Conservation (phyloP, 2,888 invertebrate genomes). For the Liopterus haemorrhoidalis region DNA sequence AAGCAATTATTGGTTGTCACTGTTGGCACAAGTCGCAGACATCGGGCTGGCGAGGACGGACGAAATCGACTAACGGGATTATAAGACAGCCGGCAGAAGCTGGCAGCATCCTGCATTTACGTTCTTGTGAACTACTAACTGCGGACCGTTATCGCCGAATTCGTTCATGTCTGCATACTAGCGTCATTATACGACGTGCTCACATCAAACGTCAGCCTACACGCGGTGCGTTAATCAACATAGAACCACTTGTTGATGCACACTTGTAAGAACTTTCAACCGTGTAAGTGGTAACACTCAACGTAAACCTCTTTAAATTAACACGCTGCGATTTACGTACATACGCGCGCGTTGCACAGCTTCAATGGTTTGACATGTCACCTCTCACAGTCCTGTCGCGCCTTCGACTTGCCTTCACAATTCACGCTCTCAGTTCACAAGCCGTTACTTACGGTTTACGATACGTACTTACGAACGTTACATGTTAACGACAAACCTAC, state of each 20-base stretch:
- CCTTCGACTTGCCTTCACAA: background rate
- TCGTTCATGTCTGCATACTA: background rate
- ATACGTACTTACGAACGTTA: too few species aligned
- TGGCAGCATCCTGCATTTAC: background rate
- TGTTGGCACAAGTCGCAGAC: slow-evolving; percentile 28
- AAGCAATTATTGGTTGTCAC: slow-evolving; percentile 38
- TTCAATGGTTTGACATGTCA: too few species aligned
- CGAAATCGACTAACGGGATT: slow-evolving; percentile 6
- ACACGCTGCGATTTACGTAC: too few species aligned
- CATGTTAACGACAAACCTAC: too few species aligned
- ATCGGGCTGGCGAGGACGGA: background rate
- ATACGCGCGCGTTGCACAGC: too few species aligned
- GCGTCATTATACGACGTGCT: slow-evolving; percentile 19
- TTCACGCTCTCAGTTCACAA: too few species aligned
- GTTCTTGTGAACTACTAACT: background rate
- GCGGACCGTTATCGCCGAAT: background rate
- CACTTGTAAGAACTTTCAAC: slow-evolving; percentile 24
- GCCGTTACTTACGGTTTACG: too few species aligned
- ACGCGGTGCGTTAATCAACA: slow-evolving; percentile 32
- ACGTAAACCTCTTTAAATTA: too few species aligned
- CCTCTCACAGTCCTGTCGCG: too few species aligned
- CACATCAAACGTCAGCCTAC: slow-evolving; percentile 28
- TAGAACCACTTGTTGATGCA: slow-evolving; percentile 41
- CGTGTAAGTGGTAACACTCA: too few species aligned
- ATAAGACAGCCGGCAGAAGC: slow-evolving; percentile 1